These are phyloP conservation scores for Trichogramma pretiosum DNA, from an alignment of 1,140 invertebrate genomes.

Conservation along the genomic window DNA sequence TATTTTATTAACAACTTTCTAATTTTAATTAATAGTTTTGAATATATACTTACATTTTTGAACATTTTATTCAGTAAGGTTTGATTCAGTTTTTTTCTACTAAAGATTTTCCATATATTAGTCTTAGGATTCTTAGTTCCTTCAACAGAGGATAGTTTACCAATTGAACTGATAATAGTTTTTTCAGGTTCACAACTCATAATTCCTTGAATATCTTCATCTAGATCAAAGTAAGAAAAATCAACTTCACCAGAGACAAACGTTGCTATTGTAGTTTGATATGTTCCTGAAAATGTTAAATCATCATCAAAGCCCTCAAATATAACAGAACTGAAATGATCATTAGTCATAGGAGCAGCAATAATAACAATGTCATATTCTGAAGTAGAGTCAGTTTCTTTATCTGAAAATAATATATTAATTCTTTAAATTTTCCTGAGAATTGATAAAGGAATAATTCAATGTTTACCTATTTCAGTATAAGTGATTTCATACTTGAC, in stretches of 20 bases:
- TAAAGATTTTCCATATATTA: conserved; percentile 55
- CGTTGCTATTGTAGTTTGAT: conserved; percentile 52
- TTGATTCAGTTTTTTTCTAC: conserved; percentile 39
- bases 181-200: conserved; percentile 45
- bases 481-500: conserved; percentile 17
- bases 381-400: conserved; percentile 18
- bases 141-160: conserved; percentile 40
- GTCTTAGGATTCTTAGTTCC: conserved; percentile 20
- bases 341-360: conserved; percentile 48
- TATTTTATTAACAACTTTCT: conserved; percentile 3
- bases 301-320: conserved; percentile 35
- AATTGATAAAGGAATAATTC: conserved; percentile 8
- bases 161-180: conserved; percentile 38
- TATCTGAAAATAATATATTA: conserved; percentile 23
- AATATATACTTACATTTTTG: conserved; percentile 31
- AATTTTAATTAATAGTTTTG: conserved; percentile 9
- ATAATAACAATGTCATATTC: conserved; percentile 55
- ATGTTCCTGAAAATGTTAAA: conserved; percentile 34
- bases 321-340: conserved; percentile 31
- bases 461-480: neutral
- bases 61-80: conserved; percentile 47
- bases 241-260: conserved; percentile 51
- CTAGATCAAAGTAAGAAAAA: conserved; percentile 40
- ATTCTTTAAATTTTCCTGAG: conserved; percentile 1
- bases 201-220: conserved; percentile 37